phyloP scores from a whole-genome alignment of 2,113 vertebrate species.

The Podarcis muralis region DNA sequence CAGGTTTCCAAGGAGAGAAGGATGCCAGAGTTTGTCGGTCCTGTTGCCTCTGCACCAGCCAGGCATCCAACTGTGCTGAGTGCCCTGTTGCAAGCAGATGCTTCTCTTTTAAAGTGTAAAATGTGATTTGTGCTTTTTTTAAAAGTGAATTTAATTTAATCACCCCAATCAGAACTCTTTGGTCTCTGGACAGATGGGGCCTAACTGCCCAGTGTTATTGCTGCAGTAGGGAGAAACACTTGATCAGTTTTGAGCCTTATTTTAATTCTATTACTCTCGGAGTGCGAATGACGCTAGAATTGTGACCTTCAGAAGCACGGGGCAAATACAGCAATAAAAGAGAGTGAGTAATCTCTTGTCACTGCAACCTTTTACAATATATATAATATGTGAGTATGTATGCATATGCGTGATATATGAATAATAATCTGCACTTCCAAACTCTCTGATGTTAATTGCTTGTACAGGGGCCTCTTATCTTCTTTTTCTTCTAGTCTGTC shows the following conservation, averaged over 20 bases:
- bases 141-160: constrained; percentile 28
- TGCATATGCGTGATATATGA: no score
- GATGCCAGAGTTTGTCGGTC: fast-evolving
- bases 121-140: neutral
- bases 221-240: neutral
- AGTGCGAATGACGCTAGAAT: neutral
- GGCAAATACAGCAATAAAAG: fast-evolving
- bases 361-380: neutral
- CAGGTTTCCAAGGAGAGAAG: neutral
- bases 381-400: neutral
- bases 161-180: neutral
- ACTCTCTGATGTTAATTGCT: neutral
- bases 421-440: neutral
- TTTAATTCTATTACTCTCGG: neutral
- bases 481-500: no score
- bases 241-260: neutral
- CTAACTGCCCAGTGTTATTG: fast-evolving
- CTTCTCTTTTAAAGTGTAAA: neutral
- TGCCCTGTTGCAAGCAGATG: neutral
- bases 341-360: fast-evolving
- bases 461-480: neutral
- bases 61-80: neutral
- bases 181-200: neutral
- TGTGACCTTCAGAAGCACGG: neutral
- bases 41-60: fast-evolving